phyloP scores from a whole-genome alignment of 2,888 invertebrate species.

The Lacanobia wlatinum region DNA sequence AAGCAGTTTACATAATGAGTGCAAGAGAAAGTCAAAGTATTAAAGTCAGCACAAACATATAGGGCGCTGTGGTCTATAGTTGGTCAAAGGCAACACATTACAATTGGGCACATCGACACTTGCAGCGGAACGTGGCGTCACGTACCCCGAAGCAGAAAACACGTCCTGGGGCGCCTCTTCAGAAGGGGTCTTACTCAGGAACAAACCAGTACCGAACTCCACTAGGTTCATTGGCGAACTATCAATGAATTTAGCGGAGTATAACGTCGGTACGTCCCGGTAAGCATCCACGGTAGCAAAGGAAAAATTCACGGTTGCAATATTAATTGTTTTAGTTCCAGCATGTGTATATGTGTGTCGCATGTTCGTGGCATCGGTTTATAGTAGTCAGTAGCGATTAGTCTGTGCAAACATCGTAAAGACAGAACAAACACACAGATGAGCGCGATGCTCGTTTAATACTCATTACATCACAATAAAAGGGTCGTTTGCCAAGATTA shows the following conservation, averaged over 20 bases:
- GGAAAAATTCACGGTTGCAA: conserved; percentile 84
- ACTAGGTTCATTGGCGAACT: conserved; percentile 98
- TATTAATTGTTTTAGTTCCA: conserved; percentile 76
- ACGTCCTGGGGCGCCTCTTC: conserved; percentile 95
- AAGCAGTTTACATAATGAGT: conserved; percentile 2
- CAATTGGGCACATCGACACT: conserved; percentile 82
- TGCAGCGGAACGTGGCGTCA: conserved; percentile 82
- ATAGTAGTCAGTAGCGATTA: conserved; percentile 57
- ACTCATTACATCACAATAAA: conserved; percentile 40
- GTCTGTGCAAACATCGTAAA: conserved; percentile 56
- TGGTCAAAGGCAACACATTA: conserved; percentile 80
- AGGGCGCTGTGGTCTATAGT: conserved; percentile 71
- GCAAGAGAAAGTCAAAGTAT: conserved; percentile 51
- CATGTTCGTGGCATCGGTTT: conserved; percentile 57
- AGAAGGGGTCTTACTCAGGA: conserved; percentile 97
- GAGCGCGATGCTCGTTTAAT: conserved; percentile 42
- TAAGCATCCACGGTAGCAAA: conserved; percentile 88
- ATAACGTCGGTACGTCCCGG: conserved; percentile 75
- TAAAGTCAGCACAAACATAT: conserved; percentile 25
- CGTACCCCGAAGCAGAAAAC: conserved; percentile 92
- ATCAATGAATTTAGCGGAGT: conserved; percentile 81
- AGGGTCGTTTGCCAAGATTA: conserved; percentile 41
- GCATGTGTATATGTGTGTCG: conserved; percentile 77
- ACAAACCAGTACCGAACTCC: conserved; percentile 98
- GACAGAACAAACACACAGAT: conserved; percentile 33